These are phyloP conservation scores for Arctocebus calabarensis DNA, from an alignment of 2,797 vertebrate genomes.

Conservation along the genomic window DNA sequence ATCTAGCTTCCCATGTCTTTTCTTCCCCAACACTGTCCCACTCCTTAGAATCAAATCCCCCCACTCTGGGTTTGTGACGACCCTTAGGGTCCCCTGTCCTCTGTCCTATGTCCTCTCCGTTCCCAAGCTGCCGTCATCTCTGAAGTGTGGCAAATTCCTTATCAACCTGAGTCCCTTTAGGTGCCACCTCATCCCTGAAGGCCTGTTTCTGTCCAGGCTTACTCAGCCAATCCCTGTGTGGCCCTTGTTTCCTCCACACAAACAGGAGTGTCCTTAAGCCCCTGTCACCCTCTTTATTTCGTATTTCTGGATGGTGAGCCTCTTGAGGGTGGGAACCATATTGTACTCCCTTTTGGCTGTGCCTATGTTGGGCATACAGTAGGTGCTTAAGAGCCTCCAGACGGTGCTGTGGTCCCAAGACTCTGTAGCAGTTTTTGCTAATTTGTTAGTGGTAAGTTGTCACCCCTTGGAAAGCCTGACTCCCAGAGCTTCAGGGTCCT, in stretches of 20 bases:
- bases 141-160: accelerated
- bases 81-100: accelerated
- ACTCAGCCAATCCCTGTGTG: too few species aligned
- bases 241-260: neutral
- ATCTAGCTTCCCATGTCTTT: too few species aligned
- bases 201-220: neutral
- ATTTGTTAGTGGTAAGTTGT: neutral
- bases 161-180: neutral
- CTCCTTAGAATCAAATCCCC: neutral
- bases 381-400: neutral
- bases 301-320: neutral
- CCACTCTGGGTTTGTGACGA: accelerated
- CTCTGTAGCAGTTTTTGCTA: accelerated
- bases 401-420: accelerated
- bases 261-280: accelerated
- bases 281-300: accelerated
- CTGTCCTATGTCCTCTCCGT: accelerated
- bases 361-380: accelerated
- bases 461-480: neutral
- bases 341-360: neutral
- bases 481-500: neutral
- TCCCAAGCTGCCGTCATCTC: neutral
- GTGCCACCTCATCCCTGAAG: too few species aligned
- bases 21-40: too few species aligned
- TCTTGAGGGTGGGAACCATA: neutral